Evolutionary conservation across 2,113 vertebrate species (phyloP), one percentile per base, ranked within the genome.

Genomic region (Rhynchopsitta pachyrhyncha): DNA sequence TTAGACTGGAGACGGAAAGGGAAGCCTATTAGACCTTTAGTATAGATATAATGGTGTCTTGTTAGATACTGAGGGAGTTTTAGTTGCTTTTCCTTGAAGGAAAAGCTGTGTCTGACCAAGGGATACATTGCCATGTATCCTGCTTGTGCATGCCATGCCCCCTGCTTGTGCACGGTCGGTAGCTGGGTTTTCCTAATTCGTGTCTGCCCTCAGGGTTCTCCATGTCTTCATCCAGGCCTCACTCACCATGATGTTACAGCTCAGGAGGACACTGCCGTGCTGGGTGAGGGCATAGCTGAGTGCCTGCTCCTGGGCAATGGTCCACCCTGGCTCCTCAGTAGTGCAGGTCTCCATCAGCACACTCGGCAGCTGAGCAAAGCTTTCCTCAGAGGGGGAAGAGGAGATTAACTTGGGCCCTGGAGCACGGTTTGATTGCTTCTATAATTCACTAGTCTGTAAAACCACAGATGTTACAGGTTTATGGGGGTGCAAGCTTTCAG

Each of bases 101-200:
- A 62, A 67, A 27, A 80, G 41, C 68, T 66, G 41, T 19, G 8
- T 13, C 39, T 5, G 7, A 86, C 53, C 39, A 44, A 60, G n/a
- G 55, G 20, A n/a, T n/a, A 22, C 33, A n/a, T 15, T 59, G 55
- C 55, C 55, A n/a, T 22, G 18, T n/a, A 15, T 23, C 33, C 12
- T 23, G 55, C 55, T 59, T 23, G 33, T n/a, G 20, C 55, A 23
- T 7, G 33, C 55, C 20, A 9, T 59, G 55, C 8, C 33, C 31
- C 33, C 46, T 0, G 1, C n/a, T 63, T 12, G 10, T 11, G 29
- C 41, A 8, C 4, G 2, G 60, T 64, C 49, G 3, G 15, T 11
- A 41, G 17, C 35, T 83, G 52, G n/a, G 19, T 8, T 57, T 47
- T 37, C 2, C 1, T 22, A 22, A 13, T 55, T 55, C 10, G 18